Percentiles rank a stretch among this genome's conserved stretches.
Conservation (phyloP, 2,113 vertebrate species). For the Microcebus lehilahytsara region DNA sequence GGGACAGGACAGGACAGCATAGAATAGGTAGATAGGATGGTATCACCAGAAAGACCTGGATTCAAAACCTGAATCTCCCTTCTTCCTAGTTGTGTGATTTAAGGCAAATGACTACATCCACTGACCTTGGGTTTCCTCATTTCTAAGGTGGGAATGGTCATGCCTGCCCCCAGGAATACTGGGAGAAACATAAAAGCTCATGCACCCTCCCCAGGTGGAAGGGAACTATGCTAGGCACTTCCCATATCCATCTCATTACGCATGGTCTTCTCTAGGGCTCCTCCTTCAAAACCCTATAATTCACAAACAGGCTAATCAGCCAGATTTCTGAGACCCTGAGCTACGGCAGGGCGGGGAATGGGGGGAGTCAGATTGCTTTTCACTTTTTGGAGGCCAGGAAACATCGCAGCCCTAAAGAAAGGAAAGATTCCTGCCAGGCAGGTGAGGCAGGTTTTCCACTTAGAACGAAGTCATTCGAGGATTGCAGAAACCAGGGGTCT, state of each 20-base stretch:
- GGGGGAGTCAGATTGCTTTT: neutral
- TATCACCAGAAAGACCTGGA: neutral
- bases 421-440: neutral
- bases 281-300: neutral
- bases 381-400: neutral
- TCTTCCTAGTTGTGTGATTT: neutral
- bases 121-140: neutral
- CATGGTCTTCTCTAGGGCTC: neutral
- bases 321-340: neutral
- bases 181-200: neutral
- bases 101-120: neutral
- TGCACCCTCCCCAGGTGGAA: neutral
- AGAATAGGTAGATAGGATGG: neutral
- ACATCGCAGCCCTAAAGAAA: neutral
- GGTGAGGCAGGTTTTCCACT: accelerated
- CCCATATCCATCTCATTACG: accelerated
- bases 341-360: neutral
- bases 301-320: neutral
- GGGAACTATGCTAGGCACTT: neutral
- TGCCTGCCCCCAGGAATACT: neutral
- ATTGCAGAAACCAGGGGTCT: neutral
- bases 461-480: neutral
- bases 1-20: neutral
- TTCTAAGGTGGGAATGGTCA: neutral
- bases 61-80: neutral